Evolutionary conservation across 2,888 invertebrate genomes (phyloP).

Genomic region (Nomada fabriciana): DNA sequence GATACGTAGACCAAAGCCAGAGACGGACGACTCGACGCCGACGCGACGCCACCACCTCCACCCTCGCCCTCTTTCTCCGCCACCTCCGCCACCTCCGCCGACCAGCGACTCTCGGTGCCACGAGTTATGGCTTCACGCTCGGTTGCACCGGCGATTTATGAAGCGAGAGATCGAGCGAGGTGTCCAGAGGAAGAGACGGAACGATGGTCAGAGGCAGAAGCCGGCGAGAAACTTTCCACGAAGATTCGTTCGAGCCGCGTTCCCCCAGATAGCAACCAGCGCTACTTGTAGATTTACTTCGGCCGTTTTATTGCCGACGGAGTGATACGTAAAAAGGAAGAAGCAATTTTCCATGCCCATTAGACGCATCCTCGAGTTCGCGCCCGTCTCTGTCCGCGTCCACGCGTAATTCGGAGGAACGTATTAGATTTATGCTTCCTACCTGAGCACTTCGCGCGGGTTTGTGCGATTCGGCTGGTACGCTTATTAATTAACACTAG

Average conservation of each 20-base stretch:
- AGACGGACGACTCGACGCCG: slow-evolving; percentile 57
- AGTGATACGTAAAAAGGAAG: slow-evolving; percentile 14
- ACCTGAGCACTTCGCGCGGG: neutral
- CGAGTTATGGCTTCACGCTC: slow-evolving; percentile 79
- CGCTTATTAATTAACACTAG: slow-evolving; percentile 12
- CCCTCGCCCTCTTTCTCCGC: slow-evolving; percentile 16
- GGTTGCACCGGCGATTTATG: slow-evolving; percentile 74
- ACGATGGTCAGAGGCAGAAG: slow-evolving; percentile 28
- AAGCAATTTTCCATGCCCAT: slow-evolving; percentile 25
- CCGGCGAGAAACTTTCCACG: slow-evolving; percentile 39
- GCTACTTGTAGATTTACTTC: neutral
- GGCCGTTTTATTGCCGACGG: slow-evolving; percentile 18
- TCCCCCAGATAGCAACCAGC: neutral
- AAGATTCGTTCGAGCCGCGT: slow-evolving; percentile 25
- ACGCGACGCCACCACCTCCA: slow-evolving; percentile 46
- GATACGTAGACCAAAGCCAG: slow-evolving; percentile 27
- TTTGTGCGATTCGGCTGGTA: neutral
- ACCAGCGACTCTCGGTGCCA: slow-evolving; percentile 41
- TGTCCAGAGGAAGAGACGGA: slow-evolving; percentile 50
- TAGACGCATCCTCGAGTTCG: too few relatives aligned
- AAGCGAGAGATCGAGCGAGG: slow-evolving; percentile 64
- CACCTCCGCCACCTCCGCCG: neutral
- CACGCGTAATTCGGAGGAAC: neutral
- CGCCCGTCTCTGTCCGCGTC: too few relatives aligned
- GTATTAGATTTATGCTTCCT: slow-evolving; percentile 15